These are phyloP conservation scores for Nestor notabilis DNA, from an alignment of 2,113 vertebrate species.

Conservation along the genomic window DNA sequence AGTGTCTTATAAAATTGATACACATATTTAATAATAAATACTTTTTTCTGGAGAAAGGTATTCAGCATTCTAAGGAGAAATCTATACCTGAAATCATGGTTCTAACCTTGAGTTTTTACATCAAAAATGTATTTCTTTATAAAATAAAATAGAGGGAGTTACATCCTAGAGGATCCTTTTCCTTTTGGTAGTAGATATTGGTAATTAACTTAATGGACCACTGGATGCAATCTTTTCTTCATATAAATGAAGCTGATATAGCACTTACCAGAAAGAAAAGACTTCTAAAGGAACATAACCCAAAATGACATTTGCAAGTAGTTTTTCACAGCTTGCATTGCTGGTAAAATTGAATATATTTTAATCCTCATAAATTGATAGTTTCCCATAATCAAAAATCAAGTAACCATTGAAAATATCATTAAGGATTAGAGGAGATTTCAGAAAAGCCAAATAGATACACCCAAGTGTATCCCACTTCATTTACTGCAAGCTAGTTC, in stretches of 20 bases:
- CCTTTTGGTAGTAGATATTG: neutral
- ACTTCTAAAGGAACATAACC: neutral
- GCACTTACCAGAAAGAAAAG: neutral
- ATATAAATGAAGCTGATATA: neutral
- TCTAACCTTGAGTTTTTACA: neutral
- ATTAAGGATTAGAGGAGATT: neutral
- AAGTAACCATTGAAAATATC: neutral
- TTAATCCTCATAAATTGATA: neutral
- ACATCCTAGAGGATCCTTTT: neutral
- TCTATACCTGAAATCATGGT: neutral
- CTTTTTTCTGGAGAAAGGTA: neutral
- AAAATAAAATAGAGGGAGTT: neutral
- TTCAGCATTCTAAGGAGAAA: neutral
- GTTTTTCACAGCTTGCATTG: neutral
- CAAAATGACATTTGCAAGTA: neutral
- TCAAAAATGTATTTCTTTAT: neutral
- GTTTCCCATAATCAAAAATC: neutral
- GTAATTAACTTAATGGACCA: conserved; percentile 17
- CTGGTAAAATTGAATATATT: neutral
- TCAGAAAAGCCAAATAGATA: neutral
- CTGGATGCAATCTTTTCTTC: neutral
- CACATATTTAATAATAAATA: neutral
- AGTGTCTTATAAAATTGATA: neutral
- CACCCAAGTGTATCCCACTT: neutral
- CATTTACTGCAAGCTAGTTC: neutral